phyloP scores from a whole-genome alignment of 2,797 vertebrate species.

The Paramormyrops hopkinsi region DNA sequence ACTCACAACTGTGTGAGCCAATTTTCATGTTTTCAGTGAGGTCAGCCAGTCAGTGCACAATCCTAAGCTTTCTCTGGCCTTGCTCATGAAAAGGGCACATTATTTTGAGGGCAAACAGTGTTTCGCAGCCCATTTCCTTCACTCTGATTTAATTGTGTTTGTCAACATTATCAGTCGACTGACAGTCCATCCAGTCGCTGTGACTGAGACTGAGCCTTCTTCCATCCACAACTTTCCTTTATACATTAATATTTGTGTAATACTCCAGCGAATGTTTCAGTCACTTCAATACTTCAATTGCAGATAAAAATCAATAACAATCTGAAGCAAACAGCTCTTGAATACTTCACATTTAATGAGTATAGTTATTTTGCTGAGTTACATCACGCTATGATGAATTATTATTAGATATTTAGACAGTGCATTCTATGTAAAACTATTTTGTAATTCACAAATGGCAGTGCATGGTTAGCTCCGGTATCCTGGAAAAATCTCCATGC shows the following conservation, averaged over 20 bases:
- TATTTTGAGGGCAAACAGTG: slow-evolving; percentile 59
- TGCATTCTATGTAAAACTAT: background rate
- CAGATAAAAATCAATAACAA: background rate
- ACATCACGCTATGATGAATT: background rate
- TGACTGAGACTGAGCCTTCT: slow-evolving; percentile 31
- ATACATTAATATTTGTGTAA: background rate
- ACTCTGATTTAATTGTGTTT: slow-evolving; percentile 65
- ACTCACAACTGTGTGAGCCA: slow-evolving; percentile 61
- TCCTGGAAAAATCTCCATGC: background rate
- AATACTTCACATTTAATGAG: background rate
- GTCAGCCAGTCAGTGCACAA: slow-evolving; percentile 66
- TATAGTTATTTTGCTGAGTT: background rate
- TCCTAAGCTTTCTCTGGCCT: slow-evolving; percentile 59
- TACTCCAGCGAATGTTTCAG: background rate
- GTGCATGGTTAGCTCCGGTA: background rate
- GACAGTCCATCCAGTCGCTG: slow-evolving; percentile 46
- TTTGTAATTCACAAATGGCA: background rate
- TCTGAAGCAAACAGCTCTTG: slow-evolving; percentile 11
- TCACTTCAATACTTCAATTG: background rate
- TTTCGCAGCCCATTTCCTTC: slow-evolving; percentile 68
- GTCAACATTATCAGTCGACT: slow-evolving; percentile 51
- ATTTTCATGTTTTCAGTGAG: slow-evolving; percentile 67
- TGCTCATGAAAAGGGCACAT: slow-evolving; percentile 58
- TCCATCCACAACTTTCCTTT: slow-evolving; percentile 33
- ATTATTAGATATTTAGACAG: background rate